These are phyloP conservation scores for Drosophila paranaensis DNA, from an alignment of 2,888 invertebrate species.

Conservation along the genomic window DNA sequence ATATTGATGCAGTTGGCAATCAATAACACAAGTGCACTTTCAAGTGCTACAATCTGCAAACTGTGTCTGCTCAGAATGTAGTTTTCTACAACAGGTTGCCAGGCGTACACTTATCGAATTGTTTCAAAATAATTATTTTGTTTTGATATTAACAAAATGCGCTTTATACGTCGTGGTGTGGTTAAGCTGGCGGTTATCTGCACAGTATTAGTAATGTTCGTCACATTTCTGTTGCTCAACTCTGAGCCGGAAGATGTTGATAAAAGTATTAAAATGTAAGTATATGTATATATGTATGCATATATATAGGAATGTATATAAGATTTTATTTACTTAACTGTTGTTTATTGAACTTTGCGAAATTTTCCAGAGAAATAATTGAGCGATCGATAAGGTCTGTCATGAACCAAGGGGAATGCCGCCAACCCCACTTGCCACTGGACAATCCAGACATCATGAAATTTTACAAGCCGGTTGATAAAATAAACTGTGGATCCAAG, in stretches of 20 bases:
- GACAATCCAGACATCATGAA: constrained; percentile 90
- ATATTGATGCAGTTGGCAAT: neutral
- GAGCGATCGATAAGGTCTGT: constrained; percentile 85
- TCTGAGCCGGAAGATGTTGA: constrained; percentile 54
- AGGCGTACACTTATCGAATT: constrained; percentile 6
- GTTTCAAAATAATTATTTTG: neutral
- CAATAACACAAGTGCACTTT: neutral
- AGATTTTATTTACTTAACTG: neutral
- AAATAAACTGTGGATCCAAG: constrained; percentile 87
- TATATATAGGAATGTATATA: neutral
- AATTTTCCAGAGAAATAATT: constrained; percentile 84
- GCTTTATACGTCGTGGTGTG: constrained; percentile 61
- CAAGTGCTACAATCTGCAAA: neutral
- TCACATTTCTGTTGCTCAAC: constrained; percentile 46
- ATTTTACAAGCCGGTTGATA: constrained; percentile 88
- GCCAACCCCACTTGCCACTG: constrained; percentile 88
- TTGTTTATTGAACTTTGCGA: neutral
- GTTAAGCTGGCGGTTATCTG: constrained; percentile 52
- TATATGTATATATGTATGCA: neutral
- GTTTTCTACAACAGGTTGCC: neutral
- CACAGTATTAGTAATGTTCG: constrained; percentile 30
- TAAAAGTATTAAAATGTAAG: constrained; percentile 67
- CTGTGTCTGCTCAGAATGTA: neutral
- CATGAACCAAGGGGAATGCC: constrained; percentile 86
- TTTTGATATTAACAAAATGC: constrained; percentile 54